Base-by-base conservation (phyloP, 2,888 invertebrate species). In the Dichetophora obliterata region DNA sequence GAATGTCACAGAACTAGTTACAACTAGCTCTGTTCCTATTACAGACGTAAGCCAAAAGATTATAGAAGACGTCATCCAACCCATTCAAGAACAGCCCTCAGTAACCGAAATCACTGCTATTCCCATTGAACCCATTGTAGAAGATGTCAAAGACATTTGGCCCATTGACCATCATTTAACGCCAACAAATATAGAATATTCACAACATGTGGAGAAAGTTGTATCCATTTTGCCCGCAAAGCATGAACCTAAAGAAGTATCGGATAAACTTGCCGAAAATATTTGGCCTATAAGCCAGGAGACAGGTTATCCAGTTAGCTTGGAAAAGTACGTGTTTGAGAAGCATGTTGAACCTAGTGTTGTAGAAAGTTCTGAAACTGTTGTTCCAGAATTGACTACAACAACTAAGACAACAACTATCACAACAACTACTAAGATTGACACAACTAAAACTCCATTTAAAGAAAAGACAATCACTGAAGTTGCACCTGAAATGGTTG, bases 121-220 rank as follows among this genome's bases (percentile, higher is more conserved):
- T 54, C 73, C 80, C 75, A 80, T 81, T 71, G 82, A 81, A 66
- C 78, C 79, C 6, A 70, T 34, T 63, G 80, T 88, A 8, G 85
- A 88, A 83, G 82, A 89, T 79, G 85, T 90, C 74, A 79, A 83
- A 59, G 85, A 88, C 31, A 89, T 90, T 81, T 90, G 89, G 89
- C 89, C 89, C 66, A 75, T 82, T 65, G 82, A 88, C 80, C 87
- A 89, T 81, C 87, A 89, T 79, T 80, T 89, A 65, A 79, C 81
- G 76, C 80, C 85, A 70, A 84, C 85, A 70, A 82, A 85, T 61
- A 88, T 88, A 82, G 87, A 87, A 75, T 85, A 86, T 80, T 89
- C 89, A 24, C 82, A 84, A 48, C 85, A 85, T 72, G 61, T 27
- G 73, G 86, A 86, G 77, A 78, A 84, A 52, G 31, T 61, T n/a